Evolutionary conservation across 2,888 invertebrate species (phyloP), one percentile per base, ranked within the genome.

Genomic region (Physocephala rufipes): DNA sequence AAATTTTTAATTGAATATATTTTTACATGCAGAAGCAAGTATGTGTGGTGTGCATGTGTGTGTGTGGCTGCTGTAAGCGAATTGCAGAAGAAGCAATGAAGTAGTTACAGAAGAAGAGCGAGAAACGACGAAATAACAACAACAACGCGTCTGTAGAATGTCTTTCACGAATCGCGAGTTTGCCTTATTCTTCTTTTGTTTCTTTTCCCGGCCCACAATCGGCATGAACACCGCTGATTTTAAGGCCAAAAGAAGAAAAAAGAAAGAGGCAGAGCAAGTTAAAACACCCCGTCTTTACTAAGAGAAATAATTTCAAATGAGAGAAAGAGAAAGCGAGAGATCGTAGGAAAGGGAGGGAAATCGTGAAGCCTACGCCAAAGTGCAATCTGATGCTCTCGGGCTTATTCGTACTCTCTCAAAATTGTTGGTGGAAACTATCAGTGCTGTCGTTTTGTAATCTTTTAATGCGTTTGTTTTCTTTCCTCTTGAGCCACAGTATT

Each of bases 191-290:
- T 78, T 81, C 79, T 78, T 79, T 80, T 81, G 79, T 78, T 80
- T 83, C 84, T 78, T 75, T 84, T 82, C 83, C 84, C 84, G 84
- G 84, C 85, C 83, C 85, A 84, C 85, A 82, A 83, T 81, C 77
- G 75, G 79, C 81, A 74, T 73, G 80, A 72, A 79, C 79, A 63
- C 36, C 67, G 4, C 36, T 4, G 4, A 36, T 7, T 24, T 59
- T 47, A 58, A 45, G 16, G 26, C 16, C 58, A 15, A 43, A 19
- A 58, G 24, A 3, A 36, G 47, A 53, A 68, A 47, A 53, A 68
- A 71, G 59, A 24, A 49, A 45, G 59, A 49, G 49, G 21, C 2
- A 30, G 55, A n/a, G 62, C 61, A 58, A 12, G 55, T 9, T 7
- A 36, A 7, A 36, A 36, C 36, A n/a, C n/a, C n/a, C n/a, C n/a